Base-by-base conservation (phyloP, 2,888 invertebrate genomes). In the Heteromurus nitidus region DNA sequence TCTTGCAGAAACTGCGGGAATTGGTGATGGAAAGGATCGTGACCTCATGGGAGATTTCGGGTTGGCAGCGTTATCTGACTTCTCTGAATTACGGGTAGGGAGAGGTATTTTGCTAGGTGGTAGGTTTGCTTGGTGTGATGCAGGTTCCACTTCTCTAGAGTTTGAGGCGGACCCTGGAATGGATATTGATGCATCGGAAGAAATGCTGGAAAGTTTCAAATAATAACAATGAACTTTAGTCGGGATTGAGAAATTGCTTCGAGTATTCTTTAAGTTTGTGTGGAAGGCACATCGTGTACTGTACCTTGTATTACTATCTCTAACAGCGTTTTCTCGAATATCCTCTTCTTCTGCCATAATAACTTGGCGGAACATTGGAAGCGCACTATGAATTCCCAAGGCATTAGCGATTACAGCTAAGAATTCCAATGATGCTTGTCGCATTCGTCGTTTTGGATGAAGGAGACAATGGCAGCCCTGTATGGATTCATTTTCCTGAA, bases 381-480 rank as follows among this genome's bases (percentile, higher is more conserved):
- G 89, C 0, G 93, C 92, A 0, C 91, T 90, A 30, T 91, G 90
- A 0, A 93, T 92, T 20, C 85, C 86, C 85, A 93, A 90, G 74
- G 94, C 92, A 89, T 95, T 94, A 1, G 94, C 94, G 53, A 96
- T 89, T 26, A 94, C 93, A 0, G 96, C 94, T 62, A 95, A 90
- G 36, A 94, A 93, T 89, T 96, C 96, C 72, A 96, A 91, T 75
- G 92, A 94, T 83, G 92, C 96, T 90, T 92, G 96, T 88, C 92
- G 92, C 84, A 93, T 96, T 87, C 92, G 92, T 88, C 93, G 92
- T 87, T 93, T 95, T 86, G 92, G 92, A 88, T 93, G 93, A 62
- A 89, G 89, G 55, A 91, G 88, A 55, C 90, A 88, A 31, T 90
- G 91, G 69, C 90, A 90, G 22, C 91, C 89, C 77, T 89, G 88